Evolutionary conservation across 2,797 vertebrate genomes (phyloP).

Genomic region (Melanotaenia maccullochi): DNA sequence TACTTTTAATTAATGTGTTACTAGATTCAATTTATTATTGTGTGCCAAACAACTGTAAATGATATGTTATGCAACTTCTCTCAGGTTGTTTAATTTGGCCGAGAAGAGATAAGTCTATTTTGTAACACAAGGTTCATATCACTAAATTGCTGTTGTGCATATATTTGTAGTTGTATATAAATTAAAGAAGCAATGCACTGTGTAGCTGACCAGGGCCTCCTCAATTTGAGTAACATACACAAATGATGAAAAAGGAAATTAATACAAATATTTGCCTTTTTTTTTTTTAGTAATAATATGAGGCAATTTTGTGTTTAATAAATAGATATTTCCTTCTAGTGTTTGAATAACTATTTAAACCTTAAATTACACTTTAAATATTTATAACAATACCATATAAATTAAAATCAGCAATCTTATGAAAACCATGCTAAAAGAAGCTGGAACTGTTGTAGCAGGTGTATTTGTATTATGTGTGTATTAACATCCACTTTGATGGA

Average conservation of each 20-base stretch:
- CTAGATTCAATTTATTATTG: not conserved
- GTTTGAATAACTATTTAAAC: not conserved
- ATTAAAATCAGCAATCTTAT: not conserved
- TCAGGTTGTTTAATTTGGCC: not conserved
- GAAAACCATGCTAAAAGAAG: not conserved
- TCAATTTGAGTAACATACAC: not conserved
- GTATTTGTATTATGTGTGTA: not conserved
- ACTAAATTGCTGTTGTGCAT: not conserved
- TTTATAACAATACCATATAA: slow-evolving; percentile 3
- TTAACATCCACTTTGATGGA: not conserved
- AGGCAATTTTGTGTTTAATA: not conserved
- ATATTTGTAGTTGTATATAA: not conserved
- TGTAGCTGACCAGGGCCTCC: no score
- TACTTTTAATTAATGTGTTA: not conserved
- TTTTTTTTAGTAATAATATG: no score
- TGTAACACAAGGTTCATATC: not conserved
- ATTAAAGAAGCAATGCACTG: not conserved
- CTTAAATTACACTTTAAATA: not conserved
- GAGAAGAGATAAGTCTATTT: not conserved
- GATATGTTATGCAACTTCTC: slow-evolving; percentile 8
- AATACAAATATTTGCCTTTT: not conserved
- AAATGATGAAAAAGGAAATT: not conserved
- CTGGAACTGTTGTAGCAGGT: not conserved
- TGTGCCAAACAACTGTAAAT: not conserved
- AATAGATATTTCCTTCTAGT: not conserved